A percentile compares a stretch with the other conserved stretches of the same genome.
Conservation (phyloP, 2,113 vertebrate genomes). For the Calidris pugnax region DNA sequence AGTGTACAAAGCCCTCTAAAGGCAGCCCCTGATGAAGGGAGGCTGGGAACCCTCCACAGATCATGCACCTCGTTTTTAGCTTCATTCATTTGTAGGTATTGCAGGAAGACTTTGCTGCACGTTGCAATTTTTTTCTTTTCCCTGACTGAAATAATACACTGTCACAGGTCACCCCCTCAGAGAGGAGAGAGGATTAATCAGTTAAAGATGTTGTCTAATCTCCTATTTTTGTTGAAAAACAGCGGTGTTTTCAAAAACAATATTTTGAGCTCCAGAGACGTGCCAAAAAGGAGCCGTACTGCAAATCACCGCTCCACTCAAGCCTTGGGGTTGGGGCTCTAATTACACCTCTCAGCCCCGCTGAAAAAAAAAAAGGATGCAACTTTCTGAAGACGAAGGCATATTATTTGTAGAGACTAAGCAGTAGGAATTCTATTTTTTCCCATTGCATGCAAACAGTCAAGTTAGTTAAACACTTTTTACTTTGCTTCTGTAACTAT, state of each 20-base stretch:
- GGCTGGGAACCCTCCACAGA: slow-evolving; percentile 27
- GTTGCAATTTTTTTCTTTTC: not conserved
- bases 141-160: slow-evolving; percentile 24
- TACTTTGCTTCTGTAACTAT: slow-evolving; percentile 5
- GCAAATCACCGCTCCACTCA: slow-evolving; percentile 1
- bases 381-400: slow-evolving; percentile 37
- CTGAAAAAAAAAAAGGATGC: not conserved
- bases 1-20: slow-evolving; percentile 66
- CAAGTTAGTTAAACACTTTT: not conserved
- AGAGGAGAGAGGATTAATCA: slow-evolving; percentile 55
- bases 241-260: slow-evolving; percentile 43
- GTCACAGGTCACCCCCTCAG: slow-evolving; percentile 19
- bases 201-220: slow-evolving; percentile 61
- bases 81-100: slow-evolving; percentile 23
- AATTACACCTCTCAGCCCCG: not conserved
- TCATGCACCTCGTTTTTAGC: not conserved
- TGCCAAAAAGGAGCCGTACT: slow-evolving; percentile 2
- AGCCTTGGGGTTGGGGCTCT: slow-evolving; percentile 25
- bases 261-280: slow-evolving; percentile 50
- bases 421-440: not conserved
- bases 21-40: slow-evolving; percentile 31
- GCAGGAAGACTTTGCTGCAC: not conserved
- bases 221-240: slow-evolving; percentile 37
- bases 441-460: not conserved
- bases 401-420: slow-evolving; percentile 28